phyloP scores from a whole-genome alignment of 2,797 vertebrate genomes.

The Gadopsis marmoratus region DNA sequence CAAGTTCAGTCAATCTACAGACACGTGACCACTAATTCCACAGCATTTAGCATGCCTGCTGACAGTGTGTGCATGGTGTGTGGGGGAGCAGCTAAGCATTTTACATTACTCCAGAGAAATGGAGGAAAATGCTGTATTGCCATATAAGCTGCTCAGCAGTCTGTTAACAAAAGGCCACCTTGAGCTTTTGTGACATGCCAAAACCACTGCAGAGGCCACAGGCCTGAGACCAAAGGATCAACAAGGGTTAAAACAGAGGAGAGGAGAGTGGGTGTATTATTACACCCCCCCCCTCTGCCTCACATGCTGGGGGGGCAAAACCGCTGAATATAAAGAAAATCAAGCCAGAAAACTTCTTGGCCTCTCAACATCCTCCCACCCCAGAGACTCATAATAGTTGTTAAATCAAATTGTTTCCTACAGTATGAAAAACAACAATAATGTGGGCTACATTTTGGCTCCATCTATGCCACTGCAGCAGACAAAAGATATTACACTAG shows the following conservation, averaged over 20 bases:
- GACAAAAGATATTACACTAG: conserved; percentile 39
- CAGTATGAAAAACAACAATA: conserved; percentile 43
- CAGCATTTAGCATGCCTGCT: conserved; percentile 43
- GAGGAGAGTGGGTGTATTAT: conserved; percentile 11
- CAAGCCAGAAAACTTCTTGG: conserved; percentile 36
- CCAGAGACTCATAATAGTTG: conserved; percentile 30
- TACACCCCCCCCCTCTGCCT: conserved; percentile 1
- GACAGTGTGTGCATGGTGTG: conserved; percentile 24
- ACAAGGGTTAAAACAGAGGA: not conserved
- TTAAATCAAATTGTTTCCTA: conserved; percentile 47
- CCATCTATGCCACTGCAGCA: conserved; percentile 41
- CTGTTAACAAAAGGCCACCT: conserved; percentile 61
- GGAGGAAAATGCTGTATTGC: conserved; percentile 30
- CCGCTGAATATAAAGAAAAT: conserved; percentile 40
- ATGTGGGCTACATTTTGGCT: conserved; percentile 41
- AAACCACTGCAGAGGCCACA: conserved; percentile 24
- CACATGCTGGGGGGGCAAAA: conserved; percentile 24
- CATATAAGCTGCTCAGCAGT: conserved; percentile 57
- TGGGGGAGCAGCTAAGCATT: conserved; percentile 25
- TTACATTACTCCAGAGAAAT: conserved; percentile 43
- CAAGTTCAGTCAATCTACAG: conserved; percentile 50
- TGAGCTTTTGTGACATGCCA: conserved; percentile 52
- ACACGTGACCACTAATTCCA: conserved; percentile 60
- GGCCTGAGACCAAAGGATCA: conserved; percentile 27
- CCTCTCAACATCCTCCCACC: conserved; percentile 28